Percentiles rank a stretch among this genome's conserved stretches.
phyloP scores from a whole-genome alignment of 1,140 invertebrate species.

The Scaptodrosophila lebanonensis region DNA sequence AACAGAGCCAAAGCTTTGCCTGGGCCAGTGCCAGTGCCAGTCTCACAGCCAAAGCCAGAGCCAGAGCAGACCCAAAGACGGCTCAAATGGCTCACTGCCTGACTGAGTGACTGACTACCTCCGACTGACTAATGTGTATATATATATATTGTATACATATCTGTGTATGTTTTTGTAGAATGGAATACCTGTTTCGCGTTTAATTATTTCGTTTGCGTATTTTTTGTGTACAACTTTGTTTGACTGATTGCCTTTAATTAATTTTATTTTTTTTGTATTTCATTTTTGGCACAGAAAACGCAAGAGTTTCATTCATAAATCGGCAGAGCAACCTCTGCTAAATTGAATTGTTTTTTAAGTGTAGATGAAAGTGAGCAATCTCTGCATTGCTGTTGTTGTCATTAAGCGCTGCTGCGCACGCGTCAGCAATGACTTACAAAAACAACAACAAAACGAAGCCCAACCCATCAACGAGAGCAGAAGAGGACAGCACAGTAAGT shows the following conservation, averaged over 20 bases:
- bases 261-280: constrained; percentile 37
- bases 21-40: constrained; percentile 7
- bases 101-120: constrained; percentile 9
- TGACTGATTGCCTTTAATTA: constrained; percentile 74
- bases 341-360: constrained; percentile 75
- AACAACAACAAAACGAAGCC: too few species aligned
- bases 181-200: constrained; percentile 71
- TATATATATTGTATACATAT: too few species aligned
- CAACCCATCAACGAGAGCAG: too few species aligned
- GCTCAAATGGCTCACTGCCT: constrained; percentile 29
- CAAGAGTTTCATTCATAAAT: constrained; percentile 69
- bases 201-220: constrained; percentile 76
- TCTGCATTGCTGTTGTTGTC: constrained; percentile 47
- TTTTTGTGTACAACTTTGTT: constrained; percentile 47
- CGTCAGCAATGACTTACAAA: too few species aligned
- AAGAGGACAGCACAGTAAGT: too few species aligned
- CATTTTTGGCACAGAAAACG: constrained; percentile 19
- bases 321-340: constrained; percentile 31
- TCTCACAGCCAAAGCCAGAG: constrained; percentile 7
- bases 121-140: constrained; percentile 62
- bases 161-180: constrained; percentile 49
- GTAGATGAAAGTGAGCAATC: constrained; percentile 37
- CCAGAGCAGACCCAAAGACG: constrained; percentile 4
- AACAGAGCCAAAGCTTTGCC: constrained; percentile 46
- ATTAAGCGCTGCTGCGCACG: constrained; percentile 58